Base-by-base conservation (phyloP, 2,113 vertebrate genomes). In the Ochotona curzoniae region DNA sequence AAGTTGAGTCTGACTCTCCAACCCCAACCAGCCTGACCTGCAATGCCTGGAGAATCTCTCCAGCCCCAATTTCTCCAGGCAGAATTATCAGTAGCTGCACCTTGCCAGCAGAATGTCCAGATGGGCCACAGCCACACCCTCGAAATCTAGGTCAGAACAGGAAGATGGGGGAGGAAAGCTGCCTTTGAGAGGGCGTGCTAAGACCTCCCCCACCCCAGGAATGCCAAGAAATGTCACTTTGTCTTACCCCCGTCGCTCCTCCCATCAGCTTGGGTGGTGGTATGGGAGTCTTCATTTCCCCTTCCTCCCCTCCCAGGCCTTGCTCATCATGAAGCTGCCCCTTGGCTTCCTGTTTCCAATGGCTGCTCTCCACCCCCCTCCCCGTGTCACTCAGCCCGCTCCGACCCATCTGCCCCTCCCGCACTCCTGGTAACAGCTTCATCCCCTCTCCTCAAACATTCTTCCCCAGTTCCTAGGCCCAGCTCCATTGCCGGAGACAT, bases 401-500 rank as follows among this genome's bases (percentile, higher is more conserved):
- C 6, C 49, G 49, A 81, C 38, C 11, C 8, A 60, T 60, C 71
- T n/a, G 8, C n/a, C 64, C 64, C 75, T 78, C 54, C 76, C 35
- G 70, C n/a, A 80, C 23, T 67, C 38, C 32, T 66, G 30, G 51
- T 12, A 3, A 7, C 79, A 74, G 84, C 66, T 20, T 85, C 93
- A 75, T 63, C 0, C 1, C 47, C n/a, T 94, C 88, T 83, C 82
- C 85, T 88, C 78, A 71, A 44, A 75, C 35, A 51, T 71, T 86
- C 69, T 51, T 87, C 61, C n/a, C 13, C 64, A 57, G 82, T 44
- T 69, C 83, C 63, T 83, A 74, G 92, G 91, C 92, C 83, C 75
- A 82, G 82, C 93, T 95, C 89, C 84, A 10, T 85, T 96, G 84
- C 71, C 18, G 85, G 74, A 83, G 83, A 96, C 95, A 97, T 96